Percentiles rank a stretch among this genome's conserved stretches.
phyloP scores from a whole-genome alignment of 2,113 vertebrate genomes.

The Onychostruthus taczanowskii region DNA sequence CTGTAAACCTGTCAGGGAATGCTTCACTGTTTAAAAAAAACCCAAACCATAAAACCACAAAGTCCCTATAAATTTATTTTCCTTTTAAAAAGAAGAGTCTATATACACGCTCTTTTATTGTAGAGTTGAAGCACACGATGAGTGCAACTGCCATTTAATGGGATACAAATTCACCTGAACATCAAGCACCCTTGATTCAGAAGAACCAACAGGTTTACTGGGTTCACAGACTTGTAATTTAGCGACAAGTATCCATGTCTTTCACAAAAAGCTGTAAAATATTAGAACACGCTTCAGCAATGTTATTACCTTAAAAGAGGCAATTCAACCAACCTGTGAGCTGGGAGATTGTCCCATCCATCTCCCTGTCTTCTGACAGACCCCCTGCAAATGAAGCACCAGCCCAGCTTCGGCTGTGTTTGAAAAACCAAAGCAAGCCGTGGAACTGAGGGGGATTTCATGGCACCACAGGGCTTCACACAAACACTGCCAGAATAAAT shows the following conservation, averaged over 20 bases:
- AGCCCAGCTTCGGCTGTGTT: neutral
- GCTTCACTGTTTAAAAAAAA: neutral
- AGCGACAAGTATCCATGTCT: neutral
- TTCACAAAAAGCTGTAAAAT: neutral
- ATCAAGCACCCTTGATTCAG: neutral
- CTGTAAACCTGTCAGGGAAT: neutral
- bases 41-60: neutral
- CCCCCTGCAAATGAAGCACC: neutral
- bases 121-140: neutral
- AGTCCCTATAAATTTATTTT: neutral
- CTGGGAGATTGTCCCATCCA: neutral
- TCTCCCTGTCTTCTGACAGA: neutral
- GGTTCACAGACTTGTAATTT: neutral
- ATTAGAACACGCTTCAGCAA: neutral
- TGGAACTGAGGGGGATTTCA: neutral
- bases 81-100: neutral
- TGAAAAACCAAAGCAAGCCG: constrained; percentile 5
- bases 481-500: neutral
- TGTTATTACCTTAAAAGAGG: neutral
- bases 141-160: neutral
- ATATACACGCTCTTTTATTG: neutral
- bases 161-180: neutral
- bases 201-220: neutral
- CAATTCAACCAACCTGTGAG: neutral
- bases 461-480: neutral